A percentile compares a stretch with the other conserved stretches of the same genome.
These are phyloP conservation scores for Cyanoramphus novaezelandiae DNA, from an alignment of 2,113 vertebrate species.

Conservation along the genomic window DNA sequence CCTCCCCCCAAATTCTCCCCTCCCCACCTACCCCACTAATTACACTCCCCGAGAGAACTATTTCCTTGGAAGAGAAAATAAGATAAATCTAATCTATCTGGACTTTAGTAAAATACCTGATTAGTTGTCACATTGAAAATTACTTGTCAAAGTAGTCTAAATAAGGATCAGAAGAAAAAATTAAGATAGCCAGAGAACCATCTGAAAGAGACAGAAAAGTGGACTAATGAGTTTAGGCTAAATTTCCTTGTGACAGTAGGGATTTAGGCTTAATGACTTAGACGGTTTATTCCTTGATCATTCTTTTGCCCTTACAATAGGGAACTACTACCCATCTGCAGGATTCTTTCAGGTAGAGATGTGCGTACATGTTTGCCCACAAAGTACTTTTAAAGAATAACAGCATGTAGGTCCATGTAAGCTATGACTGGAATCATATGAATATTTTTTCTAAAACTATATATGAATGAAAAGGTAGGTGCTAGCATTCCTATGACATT, in stretches of 20 bases:
- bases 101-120: background rate
- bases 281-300: background rate
- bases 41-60: background rate
- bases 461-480: constrained; percentile 2
- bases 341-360: background rate
- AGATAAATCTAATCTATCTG: background rate
- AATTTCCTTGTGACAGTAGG: background rate
- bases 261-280: background rate
- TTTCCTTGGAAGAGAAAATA: background rate
- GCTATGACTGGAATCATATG: background rate
- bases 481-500: constrained; percentile 53
- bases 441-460: constrained; percentile 16
- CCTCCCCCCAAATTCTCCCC: too few species aligned
- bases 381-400: background rate
- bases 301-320: background rate
- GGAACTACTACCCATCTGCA: background rate
- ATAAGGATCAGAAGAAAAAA: background rate
- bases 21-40: background rate
- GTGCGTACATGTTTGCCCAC: background rate
- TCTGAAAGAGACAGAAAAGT: background rate
- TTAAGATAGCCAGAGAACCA: background rate
- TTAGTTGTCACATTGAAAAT: background rate
- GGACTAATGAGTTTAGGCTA: background rate
- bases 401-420: background rate
- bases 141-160: background rate